Percentiles rank a stretch among this genome's conserved stretches.
These are phyloP conservation scores for Leptopilina drosophilae DNA, from an alignment of 2,888 invertebrate genomes.

Conservation along the genomic window DNA sequence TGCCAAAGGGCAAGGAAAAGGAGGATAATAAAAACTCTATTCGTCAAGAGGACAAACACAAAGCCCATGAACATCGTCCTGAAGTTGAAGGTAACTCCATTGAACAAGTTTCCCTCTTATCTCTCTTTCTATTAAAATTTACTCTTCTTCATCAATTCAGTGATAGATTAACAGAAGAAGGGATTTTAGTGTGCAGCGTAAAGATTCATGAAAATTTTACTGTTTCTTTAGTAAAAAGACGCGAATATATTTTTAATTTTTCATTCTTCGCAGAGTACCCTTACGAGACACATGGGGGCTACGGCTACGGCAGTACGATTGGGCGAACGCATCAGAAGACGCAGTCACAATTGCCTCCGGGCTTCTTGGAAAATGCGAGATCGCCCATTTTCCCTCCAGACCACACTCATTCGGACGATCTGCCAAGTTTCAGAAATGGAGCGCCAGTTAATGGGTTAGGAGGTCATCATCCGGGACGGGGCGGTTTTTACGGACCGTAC, in stretches of 20 bases:
- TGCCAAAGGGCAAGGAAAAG: constrained; percentile 52
- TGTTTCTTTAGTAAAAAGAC: not conserved
- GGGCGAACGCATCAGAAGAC: constrained; percentile 55
- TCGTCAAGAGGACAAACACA: constrained; percentile 57
- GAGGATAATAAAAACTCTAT: constrained; percentile 59
- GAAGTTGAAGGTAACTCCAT: constrained; percentile 50
- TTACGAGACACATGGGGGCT: constrained; percentile 55
- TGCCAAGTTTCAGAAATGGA: constrained; percentile 66
- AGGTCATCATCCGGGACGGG: constrained; percentile 52
- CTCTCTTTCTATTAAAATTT: not conserved
- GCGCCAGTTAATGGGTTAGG: constrained; percentile 64
- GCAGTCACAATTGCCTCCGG: constrained; percentile 60
- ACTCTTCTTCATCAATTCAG: not conserved
- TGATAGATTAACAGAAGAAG: no score
- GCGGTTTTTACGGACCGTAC: constrained; percentile 59
- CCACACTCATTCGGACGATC: constrained; percentile 59
- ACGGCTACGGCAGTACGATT: constrained; percentile 54
- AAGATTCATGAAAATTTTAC: no score
- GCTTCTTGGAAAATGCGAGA: constrained; percentile 57
- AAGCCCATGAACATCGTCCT: constrained; percentile 53
- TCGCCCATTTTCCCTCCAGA: constrained; percentile 57
- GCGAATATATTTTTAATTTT: not conserved
- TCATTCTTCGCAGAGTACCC: constrained; percentile 51
- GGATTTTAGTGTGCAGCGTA: no score
- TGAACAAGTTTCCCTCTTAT: no score